Conservation (phyloP, 2,888 invertebrate genomes). For the Leptinotarsa juncta region DNA sequence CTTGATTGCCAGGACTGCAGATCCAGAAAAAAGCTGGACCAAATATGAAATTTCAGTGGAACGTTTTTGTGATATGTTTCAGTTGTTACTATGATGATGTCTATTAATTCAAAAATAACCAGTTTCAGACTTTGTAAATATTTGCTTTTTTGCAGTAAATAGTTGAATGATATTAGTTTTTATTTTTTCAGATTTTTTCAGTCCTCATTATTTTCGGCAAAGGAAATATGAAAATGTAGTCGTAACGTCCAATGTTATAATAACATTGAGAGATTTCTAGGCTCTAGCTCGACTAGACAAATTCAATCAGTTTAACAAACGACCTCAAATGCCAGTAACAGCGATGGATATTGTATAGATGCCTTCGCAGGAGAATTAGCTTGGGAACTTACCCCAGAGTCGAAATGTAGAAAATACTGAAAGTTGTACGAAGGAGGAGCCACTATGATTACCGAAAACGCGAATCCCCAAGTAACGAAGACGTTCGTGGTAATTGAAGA, state of each 20-base stretch:
- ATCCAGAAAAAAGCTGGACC: neutral
- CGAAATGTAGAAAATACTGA: neutral
- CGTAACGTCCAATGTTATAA: too few relatives aligned
- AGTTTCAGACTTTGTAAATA: neutral
- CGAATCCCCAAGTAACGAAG: too few relatives aligned
- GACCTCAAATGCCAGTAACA: neutral
- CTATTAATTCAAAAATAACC: neutral
- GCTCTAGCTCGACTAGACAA: too few relatives aligned
- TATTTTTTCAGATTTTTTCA: neutral
- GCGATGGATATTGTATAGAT: neutral
- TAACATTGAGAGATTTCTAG: too few relatives aligned
- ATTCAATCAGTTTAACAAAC: too few relatives aligned
- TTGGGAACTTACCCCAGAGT: neutral
- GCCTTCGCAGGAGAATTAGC: neutral
- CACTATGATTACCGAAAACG: neutral
- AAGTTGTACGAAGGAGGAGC: neutral
- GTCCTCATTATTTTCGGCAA: too few relatives aligned
- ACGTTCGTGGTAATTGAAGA: neutral
- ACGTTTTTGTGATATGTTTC: neutral
- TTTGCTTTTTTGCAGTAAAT: neutral
- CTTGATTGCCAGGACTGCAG: neutral
- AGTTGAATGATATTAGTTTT: neutral
- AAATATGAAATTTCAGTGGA: neutral
- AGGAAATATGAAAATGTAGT: too few relatives aligned
- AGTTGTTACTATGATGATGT: neutral